Percentiles rank a stretch among this genome's conserved stretches.
phyloP scores from a whole-genome alignment of 2,113 vertebrate genomes.

The Phainopepla nitens region DNA sequence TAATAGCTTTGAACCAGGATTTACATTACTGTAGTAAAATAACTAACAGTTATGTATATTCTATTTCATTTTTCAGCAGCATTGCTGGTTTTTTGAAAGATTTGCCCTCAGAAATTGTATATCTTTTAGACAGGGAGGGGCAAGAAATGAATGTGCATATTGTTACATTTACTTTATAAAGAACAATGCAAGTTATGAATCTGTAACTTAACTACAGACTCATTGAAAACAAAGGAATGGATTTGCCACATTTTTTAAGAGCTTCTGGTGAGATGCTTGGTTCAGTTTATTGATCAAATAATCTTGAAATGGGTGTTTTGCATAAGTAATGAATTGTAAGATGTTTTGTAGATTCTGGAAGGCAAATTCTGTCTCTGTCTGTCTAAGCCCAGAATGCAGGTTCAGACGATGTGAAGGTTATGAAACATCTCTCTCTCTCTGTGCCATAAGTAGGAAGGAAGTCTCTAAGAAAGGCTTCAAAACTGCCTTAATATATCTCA shows the following conservation, averaged over 20 bases:
- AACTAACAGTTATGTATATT: slow-evolving; percentile 19
- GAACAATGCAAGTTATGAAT: neutral
- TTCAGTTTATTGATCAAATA: neutral
- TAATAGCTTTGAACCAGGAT: slow-evolving; percentile 52
- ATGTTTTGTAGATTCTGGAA: neutral
- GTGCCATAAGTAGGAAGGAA: neutral
- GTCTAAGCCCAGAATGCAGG: neutral
- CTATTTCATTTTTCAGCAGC: slow-evolving; percentile 31
- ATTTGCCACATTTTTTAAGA: neutral
- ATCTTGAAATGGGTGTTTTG: neutral
- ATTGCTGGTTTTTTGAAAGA: slow-evolving; percentile 26
- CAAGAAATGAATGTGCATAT: neutral
- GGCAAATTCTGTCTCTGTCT: neutral
- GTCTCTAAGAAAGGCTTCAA: neutral
- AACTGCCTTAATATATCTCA: neutral
- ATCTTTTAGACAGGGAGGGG: slow-evolving; percentile 1
- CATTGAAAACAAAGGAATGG: neutral
- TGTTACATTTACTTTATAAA: neutral
- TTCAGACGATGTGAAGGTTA: neutral
- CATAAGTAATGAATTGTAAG: neutral
- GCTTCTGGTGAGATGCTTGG: neutral
- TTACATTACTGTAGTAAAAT: slow-evolving; percentile 47
- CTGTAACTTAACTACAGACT: neutral
- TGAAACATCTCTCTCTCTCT: neutral
- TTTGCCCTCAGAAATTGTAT: slow-evolving; percentile 17